Percentiles rank a stretch among this genome's conserved stretches.
phyloP scores from a whole-genome alignment of 2,113 vertebrate species.

The Dasyurus viverrinus region DNA sequence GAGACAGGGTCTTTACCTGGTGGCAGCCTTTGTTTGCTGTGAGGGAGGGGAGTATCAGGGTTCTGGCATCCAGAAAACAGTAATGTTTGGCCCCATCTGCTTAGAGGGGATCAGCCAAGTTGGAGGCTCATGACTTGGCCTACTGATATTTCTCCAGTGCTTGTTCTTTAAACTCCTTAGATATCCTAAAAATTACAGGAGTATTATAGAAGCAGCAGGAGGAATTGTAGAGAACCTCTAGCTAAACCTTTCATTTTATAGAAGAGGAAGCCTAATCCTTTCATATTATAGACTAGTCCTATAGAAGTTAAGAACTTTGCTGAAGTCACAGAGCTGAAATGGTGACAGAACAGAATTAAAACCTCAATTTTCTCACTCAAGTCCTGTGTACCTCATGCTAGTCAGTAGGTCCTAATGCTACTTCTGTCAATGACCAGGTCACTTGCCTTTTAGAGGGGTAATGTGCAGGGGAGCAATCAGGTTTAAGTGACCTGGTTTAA shows the following conservation, averaged over 20 bases:
- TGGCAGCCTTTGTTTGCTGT: neutral
- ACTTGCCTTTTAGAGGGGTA: no score
- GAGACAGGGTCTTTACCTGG: neutral
- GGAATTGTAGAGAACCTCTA: neutral
- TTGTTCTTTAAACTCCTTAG: neutral
- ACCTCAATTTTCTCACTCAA: neutral
- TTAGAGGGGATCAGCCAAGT: neutral
- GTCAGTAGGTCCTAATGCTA: neutral
- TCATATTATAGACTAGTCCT: neutral
- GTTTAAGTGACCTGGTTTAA: neutral
- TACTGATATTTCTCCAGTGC: neutral
- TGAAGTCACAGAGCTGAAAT: neutral
- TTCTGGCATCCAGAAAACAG: neutral
- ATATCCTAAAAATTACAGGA: neutral
- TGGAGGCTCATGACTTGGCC: neutral
- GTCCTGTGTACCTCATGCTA: neutral
- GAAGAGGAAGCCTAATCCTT: neutral
- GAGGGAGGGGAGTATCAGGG: neutral
- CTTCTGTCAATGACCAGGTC: neutral
- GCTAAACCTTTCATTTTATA: neutral
- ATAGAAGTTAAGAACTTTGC: neutral
- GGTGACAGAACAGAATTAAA: no score
- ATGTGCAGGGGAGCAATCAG: no score
- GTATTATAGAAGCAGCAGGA: neutral
- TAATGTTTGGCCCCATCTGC: neutral